A percentile compares a stretch with the other conserved stretches of the same genome.
Evolutionary conservation across 2,113 vertebrate species (phyloP).

Genomic region (Elachura formosa): DNA sequence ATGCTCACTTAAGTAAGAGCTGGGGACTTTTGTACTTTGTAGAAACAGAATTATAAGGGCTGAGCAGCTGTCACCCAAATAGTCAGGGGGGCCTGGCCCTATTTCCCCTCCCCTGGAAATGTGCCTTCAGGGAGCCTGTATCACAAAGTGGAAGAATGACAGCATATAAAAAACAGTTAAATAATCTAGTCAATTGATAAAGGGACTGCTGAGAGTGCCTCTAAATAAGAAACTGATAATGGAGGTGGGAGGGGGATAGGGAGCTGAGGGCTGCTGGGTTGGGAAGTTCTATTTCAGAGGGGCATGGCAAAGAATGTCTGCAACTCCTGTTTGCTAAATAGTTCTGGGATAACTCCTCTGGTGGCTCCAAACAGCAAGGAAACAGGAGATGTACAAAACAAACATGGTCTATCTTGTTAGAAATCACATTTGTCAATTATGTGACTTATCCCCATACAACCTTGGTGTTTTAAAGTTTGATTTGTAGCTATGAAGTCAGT

Average conservation of each 20-base stretch:
- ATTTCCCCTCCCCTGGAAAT: neutral
- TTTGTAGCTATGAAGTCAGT: neutral
- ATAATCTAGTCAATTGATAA: neutral
- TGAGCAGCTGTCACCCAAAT: neutral
- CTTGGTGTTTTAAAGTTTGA: neutral
- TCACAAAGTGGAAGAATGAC: neutral
- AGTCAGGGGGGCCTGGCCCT: neutral
- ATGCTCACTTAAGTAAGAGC: neutral
- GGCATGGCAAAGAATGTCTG: neutral
- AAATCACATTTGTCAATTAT: neutral
- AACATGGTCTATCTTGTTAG: neutral
- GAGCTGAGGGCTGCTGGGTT: rapidly evolving
- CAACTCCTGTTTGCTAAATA: neutral
- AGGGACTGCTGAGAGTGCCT: neutral
- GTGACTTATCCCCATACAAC: neutral
- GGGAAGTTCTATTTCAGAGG: neutral
- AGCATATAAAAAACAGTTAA: rapidly evolving
- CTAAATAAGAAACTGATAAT: neutral
- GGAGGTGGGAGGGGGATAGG: neutral
- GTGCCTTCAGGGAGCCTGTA: neutral
- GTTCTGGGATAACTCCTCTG: neutral
- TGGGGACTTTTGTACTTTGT: neutral
- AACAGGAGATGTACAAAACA: rapidly evolving
- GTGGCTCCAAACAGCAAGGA: neutral
- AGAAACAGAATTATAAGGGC: neutral